Conservation (phyloP, 2,888 invertebrate species). For the Ophion costatus region DNA sequence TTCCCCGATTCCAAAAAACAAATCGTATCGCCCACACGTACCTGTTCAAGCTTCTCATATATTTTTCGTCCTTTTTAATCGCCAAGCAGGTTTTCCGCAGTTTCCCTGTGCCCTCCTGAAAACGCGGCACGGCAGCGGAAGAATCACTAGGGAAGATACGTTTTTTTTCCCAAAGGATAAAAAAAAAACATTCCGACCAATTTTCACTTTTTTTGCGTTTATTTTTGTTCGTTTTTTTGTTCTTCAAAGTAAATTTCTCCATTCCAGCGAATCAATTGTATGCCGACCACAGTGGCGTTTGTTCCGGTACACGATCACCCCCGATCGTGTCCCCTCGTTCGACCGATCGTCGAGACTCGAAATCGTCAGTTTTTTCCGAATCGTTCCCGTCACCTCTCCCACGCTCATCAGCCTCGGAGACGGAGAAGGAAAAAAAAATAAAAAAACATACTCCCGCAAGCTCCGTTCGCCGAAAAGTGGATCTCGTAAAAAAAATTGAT, state of each 20-base stretch:
- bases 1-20: too few species aligned
- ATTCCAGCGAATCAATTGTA: slow-evolving; percentile 75
- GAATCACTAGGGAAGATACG: too few species aligned
- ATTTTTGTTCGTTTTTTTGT: slow-evolving; percentile 35
- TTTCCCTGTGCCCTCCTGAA: too few species aligned
- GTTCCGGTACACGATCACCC: slow-evolving; percentile 73
- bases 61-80: slow-evolving; percentile 1
- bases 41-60: slow-evolving; percentile 31
- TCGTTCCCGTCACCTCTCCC: background rate
- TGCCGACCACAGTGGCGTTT: slow-evolving; percentile 77
- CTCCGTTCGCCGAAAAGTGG: background rate
- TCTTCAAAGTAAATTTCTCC: slow-evolving; percentile 76
- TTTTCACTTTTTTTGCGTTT: slow-evolving; percentile 4
- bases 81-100: too few species aligned
- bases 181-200: background rate
- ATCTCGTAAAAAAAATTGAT: background rate
- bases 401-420: background rate
- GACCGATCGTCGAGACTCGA: slow-evolving; percentile 52
- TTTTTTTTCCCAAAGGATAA: background rate
- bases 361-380: slow-evolving; percentile 31
- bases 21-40: slow-evolving; percentile 59
- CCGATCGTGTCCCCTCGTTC: slow-evolving; percentile 50
- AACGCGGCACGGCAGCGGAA: too few species aligned
- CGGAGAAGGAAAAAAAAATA: slow-evolving; percentile 24
- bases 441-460: slow-evolving; percentile 41